phyloP scores from a whole-genome alignment of 2,797 vertebrate species.

The Falco columbarius region DNA sequence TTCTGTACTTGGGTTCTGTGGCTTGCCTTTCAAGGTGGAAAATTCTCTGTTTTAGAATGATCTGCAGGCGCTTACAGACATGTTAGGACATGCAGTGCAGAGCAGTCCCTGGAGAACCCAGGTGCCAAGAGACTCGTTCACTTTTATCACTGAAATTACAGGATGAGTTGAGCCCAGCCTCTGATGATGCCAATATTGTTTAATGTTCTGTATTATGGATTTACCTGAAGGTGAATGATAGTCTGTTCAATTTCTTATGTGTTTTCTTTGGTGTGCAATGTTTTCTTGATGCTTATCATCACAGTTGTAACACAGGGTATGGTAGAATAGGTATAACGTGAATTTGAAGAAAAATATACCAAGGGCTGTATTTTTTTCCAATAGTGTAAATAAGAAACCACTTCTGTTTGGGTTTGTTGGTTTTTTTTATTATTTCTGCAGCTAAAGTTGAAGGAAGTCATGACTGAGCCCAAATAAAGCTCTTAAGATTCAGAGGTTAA shows the following conservation, averaged over 20 bases:
- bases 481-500: background rate
- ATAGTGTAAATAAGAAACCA: background rate
- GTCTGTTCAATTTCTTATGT: background rate
- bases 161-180: background rate
- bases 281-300: background rate
- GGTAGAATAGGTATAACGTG: background rate
- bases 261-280: background rate
- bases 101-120: background rate
- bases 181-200: background rate
- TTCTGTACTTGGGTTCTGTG: background rate
- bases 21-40: background rate
- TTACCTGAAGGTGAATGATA: background rate
- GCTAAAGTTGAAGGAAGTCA: background rate
- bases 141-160: background rate
- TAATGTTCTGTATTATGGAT: slow-evolving; percentile 39
- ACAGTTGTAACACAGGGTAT: background rate
- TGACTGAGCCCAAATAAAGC: background rate
- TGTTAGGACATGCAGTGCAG: background rate
- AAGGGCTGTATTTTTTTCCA: background rate
- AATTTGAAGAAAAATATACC: background rate
- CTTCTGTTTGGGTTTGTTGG: background rate
- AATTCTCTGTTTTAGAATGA: background rate
- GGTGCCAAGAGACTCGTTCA: background rate
- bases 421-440: background rate
- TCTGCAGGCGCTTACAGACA: background rate